Evolutionary conservation across 2,888 invertebrate genomes (phyloP).

Genomic region (Ormyrus pomaceus): DNA sequence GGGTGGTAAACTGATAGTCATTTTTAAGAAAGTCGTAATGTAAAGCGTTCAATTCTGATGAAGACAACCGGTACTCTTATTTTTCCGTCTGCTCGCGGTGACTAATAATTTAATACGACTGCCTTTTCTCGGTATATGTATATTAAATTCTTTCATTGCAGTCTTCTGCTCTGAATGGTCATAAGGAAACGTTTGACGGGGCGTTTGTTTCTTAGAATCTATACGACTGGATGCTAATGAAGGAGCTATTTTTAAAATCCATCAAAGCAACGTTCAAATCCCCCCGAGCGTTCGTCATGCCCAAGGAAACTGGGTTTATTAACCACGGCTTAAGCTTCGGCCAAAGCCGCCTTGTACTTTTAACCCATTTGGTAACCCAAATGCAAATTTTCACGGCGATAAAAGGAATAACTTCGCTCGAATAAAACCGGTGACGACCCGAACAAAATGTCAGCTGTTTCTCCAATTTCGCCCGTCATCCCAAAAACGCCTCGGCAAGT

Average conservation of each 20-base stretch:
- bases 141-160: not conserved
- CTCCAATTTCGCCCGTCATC: constrained; percentile 4
- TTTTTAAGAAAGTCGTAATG: too few relatives aligned
- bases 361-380: constrained; percentile 48
- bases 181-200: too few relatives aligned
- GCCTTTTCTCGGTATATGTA: not conserved
- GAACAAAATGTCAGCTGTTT: constrained; percentile 8
- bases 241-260: constrained; percentile 7
- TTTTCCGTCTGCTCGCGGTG: too few relatives aligned
- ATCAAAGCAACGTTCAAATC: constrained; percentile 11
- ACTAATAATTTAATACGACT: too few relatives aligned
- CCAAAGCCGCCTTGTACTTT: constrained; percentile 35
- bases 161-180: not conserved
- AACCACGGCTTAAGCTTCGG: constrained; percentile 3
- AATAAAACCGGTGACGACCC: constrained; percentile 33
- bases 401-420: constrained; percentile 43
- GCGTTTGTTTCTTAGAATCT: not conserved
- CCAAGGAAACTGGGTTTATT: constrained; percentile 50
- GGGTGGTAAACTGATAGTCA: too few relatives aligned
- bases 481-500: not conserved
- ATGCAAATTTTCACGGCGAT: constrained; percentile 50
- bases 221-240: not conserved
- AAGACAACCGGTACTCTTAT: too few relatives aligned
- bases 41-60: too few relatives aligned
- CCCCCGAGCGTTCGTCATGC: not conserved